These are phyloP conservation scores for Percopsis omiscomaycus DNA, from an alignment of 2,797 vertebrate species.

Conservation along the genomic window DNA sequence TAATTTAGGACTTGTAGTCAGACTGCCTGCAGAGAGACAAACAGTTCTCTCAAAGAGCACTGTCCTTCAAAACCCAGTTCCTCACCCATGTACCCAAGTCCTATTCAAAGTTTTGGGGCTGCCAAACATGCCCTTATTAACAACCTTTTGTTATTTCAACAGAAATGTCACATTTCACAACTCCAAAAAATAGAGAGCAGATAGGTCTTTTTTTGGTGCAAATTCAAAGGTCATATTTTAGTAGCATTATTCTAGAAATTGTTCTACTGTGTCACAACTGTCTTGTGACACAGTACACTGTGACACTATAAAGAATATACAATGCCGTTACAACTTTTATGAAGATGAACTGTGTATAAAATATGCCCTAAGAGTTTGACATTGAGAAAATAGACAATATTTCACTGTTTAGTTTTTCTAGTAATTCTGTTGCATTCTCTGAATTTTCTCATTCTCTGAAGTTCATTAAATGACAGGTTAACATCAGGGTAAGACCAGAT, in stretches of 20 bases:
- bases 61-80: not conserved
- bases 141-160: too few relatives aligned
- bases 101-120: not conserved
- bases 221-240: not conserved
- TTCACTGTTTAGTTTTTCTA: not conserved
- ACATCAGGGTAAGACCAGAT: constrained; percentile 12
- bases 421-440: not conserved
- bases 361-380: too few relatives aligned
- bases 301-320: not conserved
- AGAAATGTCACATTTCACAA: too few relatives aligned
- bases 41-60: not conserved
- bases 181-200: too few relatives aligned
- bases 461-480: not conserved
- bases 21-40: constrained; percentile 1
- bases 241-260: not conserved
- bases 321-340: not conserved
- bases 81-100: not conserved
- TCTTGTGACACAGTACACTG: too few relatives aligned
- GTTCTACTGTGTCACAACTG: not conserved
- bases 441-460: too few relatives aligned
- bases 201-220: not conserved
- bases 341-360: not conserved
- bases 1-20: constrained; percentile 4
- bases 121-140: too few relatives aligned
- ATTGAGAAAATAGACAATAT: not conserved